phyloP scores from a whole-genome alignment of 2,888 invertebrate species.

The Spialia ferax region DNA sequence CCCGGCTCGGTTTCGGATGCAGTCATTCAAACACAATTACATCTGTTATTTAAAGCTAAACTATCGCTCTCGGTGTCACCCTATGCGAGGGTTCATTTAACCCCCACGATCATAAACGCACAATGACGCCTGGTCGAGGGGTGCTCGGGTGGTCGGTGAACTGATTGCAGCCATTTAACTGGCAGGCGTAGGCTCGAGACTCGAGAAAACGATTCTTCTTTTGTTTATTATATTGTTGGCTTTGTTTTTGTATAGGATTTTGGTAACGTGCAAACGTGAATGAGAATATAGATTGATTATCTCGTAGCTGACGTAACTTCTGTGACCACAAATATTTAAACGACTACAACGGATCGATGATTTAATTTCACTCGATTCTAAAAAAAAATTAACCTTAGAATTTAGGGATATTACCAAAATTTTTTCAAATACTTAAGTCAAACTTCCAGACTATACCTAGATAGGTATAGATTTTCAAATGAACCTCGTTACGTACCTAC shows the following conservation, averaged over 20 bases:
- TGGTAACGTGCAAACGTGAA: neutral
- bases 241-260: constrained; percentile 10
- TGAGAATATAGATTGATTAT: neutral
- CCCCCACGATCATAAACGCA: constrained; percentile 55
- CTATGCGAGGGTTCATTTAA: constrained; percentile 56
- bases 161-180: constrained; percentile 56
- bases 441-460: too few species aligned
- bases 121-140: constrained; percentile 48
- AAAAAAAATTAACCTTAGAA: too few species aligned
- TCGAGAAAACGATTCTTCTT: constrained; percentile 34
- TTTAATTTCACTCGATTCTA: too few species aligned
- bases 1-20: constrained; percentile 52
- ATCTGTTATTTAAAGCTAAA: constrained; percentile 69
- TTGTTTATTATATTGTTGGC: neutral
- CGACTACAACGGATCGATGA: too few species aligned
- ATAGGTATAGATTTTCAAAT: too few species aligned
- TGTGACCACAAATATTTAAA: too few species aligned
- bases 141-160: constrained; percentile 55
- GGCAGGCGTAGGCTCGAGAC: constrained; percentile 47
- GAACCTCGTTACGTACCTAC: too few species aligned
- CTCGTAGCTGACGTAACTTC: too few species aligned
- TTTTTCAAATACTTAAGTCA: too few species aligned
- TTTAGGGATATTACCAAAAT: too few species aligned
- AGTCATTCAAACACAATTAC: constrained; percentile 79
- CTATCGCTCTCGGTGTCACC: constrained; percentile 53